A percentile compares a stretch with the other conserved stretches of the same genome.
Conservation (phyloP, 2,797 vertebrate genomes). For the Borostomias antarcticus region DNA sequence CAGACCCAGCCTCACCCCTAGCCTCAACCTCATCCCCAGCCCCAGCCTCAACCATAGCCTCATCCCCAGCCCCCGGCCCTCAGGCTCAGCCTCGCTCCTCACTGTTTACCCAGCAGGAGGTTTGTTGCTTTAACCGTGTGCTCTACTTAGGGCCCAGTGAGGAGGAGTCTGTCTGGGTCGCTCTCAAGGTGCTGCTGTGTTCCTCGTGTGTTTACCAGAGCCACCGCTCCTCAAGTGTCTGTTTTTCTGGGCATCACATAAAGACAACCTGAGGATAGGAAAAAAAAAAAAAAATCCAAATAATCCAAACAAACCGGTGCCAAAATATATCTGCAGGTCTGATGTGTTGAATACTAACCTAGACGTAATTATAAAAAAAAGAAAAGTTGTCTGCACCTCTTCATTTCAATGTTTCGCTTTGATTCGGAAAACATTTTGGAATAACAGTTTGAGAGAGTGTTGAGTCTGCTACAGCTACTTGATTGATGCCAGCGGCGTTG, state of each 20-base stretch:
- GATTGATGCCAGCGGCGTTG: not conserved
- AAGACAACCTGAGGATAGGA: constrained; percentile 51
- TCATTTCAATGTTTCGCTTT: constrained; percentile 31
- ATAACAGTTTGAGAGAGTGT: constrained; percentile 49
- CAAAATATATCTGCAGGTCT: constrained; percentile 52
- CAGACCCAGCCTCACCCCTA: not conserved
- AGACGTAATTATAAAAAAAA: constrained; percentile 55
- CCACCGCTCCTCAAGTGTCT: constrained; percentile 54
- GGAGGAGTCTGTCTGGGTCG: constrained; percentile 38
- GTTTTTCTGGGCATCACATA: constrained; percentile 68
- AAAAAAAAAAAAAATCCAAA: constrained; percentile 56
- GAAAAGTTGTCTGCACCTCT: constrained; percentile 45
- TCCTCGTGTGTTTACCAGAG: constrained; percentile 64
- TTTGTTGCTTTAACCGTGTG: constrained; percentile 73
- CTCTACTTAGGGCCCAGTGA: constrained; percentile 69
- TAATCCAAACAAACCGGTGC: constrained; percentile 55
- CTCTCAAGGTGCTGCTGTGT: constrained; percentile 64
- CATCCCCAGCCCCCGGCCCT: not conserved
- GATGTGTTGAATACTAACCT: constrained; percentile 45
- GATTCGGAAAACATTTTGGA: constrained; percentile 33
- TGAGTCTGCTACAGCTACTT: constrained; percentile 31
- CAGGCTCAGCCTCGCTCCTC: not conserved
- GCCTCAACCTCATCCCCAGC: not conserved
- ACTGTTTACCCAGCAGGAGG: constrained; percentile 58
- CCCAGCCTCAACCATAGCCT: not conserved